These are phyloP conservation scores for Epicauta chinensis DNA, from an alignment of 1,140 invertebrate genomes.

Conservation along the genomic window DNA sequence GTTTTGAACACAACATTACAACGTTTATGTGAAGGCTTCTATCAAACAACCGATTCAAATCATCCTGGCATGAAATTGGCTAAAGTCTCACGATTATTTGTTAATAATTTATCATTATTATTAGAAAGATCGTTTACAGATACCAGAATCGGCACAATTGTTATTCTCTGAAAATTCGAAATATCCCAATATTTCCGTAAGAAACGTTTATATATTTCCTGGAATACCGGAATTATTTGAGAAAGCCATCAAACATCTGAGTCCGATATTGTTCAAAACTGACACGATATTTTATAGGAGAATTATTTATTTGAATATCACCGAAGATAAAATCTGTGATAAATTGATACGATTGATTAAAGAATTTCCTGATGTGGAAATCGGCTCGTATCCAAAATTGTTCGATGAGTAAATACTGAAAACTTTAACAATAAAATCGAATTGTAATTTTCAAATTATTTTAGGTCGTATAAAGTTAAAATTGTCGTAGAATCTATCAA, in stretches of 20 bases:
- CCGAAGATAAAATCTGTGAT: slow-evolving; percentile 45
- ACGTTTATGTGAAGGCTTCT: slow-evolving; percentile 50
- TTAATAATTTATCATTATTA: slow-evolving; percentile 1
- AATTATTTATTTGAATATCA: slow-evolving; percentile 44
- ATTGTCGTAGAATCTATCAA: slow-evolving; percentile 47
- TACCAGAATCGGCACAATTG: slow-evolving; percentile 45
- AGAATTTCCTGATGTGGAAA: slow-evolving; percentile 45
- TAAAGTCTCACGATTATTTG: not conserved
- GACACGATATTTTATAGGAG: slow-evolving; percentile 41
- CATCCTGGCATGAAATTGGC: slow-evolving; percentile 49
- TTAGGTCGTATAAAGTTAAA: slow-evolving; percentile 46
- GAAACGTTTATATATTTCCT: slow-evolving; percentile 74
- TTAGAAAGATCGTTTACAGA: slow-evolving; percentile 36
- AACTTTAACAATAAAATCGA: slow-evolving; percentile 8
- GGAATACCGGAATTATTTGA: slow-evolving; percentile 65
- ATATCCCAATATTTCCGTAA: slow-evolving; percentile 62
- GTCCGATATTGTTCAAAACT: slow-evolving; percentile 41
- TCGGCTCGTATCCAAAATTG: slow-evolving; percentile 49
- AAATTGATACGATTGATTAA: slow-evolving; percentile 42
- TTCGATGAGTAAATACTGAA: slow-evolving; percentile 39
- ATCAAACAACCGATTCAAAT: slow-evolving; percentile 35
- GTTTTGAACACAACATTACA: slow-evolving; percentile 54
- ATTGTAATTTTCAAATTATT: slow-evolving; percentile 15
- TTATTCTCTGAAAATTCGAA: slow-evolving; percentile 39
- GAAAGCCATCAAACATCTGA: slow-evolving; percentile 47